Percentiles rank a stretch among this genome's conserved stretches.
Conservation (phyloP, 1,140 invertebrate genomes). For the Tetraneura akinire region DNA sequence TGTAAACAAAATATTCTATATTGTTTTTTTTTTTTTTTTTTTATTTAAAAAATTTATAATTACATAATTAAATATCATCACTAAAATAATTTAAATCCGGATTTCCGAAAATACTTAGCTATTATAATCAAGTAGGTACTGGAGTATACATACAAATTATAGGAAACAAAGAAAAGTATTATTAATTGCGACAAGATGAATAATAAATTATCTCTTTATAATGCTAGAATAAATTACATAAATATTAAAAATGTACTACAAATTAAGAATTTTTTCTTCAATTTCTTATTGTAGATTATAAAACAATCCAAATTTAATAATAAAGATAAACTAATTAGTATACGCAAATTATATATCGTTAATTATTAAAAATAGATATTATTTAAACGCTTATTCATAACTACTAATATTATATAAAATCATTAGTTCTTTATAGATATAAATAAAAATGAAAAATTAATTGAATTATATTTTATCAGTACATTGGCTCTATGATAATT, state of each 20-base stretch:
- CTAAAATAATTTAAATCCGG: background rate
- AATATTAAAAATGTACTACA: no score
- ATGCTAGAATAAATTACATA: background rate
- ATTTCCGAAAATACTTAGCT: background rate
- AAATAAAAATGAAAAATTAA: background rate
- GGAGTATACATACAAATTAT: background rate
- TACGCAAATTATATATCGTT: no score
- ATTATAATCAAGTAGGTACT: background rate
- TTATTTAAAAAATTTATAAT: background rate
- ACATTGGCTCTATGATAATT: background rate
- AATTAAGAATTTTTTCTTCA: no score
- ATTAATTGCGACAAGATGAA: background rate
- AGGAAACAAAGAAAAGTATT: background rate
- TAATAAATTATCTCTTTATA: background rate
- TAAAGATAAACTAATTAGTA: no score
- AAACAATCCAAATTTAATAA: no score
- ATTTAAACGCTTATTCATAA: no score
- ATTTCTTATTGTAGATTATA: background rate
- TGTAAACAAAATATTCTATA: no score
- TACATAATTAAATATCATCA: background rate
- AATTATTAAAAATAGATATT: background rate
- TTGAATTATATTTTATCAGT: slow-evolving; percentile 8
- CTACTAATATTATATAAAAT: background rate
- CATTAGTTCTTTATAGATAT: no score
- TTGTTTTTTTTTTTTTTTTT: no score